Evolutionary conservation across 2,888 invertebrate genomes (phyloP).

Genomic region (Cryptophagus acutangulus): DNA sequence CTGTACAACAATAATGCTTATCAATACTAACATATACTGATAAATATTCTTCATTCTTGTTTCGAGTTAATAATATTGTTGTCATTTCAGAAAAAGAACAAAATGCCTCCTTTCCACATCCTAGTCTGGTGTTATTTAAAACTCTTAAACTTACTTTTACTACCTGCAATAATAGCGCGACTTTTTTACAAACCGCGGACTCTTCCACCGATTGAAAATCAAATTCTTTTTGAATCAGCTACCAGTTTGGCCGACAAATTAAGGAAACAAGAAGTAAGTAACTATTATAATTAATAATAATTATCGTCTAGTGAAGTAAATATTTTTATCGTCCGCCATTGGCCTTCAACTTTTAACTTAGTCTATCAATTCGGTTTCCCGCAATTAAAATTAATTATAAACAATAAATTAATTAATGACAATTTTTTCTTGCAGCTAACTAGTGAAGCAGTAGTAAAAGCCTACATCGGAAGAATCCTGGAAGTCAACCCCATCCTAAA

Average conservation of each 20-base stretch:
- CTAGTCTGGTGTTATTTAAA: background rate
- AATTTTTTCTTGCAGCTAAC: conserved; percentile 54
- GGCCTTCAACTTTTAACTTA: background rate
- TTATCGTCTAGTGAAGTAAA: too few relatives aligned
- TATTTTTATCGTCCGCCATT: too few relatives aligned
- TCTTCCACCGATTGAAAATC: conserved; percentile 60
- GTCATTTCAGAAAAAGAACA: too few relatives aligned
- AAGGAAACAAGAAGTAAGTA: conserved; percentile 61
- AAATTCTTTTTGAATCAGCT: conserved; percentile 65
- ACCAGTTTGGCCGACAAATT: conserved; percentile 66
- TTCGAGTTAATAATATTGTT: too few relatives aligned
- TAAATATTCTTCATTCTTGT: too few relatives aligned
- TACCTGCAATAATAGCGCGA: too few relatives aligned
- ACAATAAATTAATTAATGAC: conserved; percentile 1
- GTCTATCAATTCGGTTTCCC: background rate
- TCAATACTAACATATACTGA: too few relatives aligned
- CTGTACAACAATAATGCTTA: too few relatives aligned
- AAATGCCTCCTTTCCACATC: background rate
- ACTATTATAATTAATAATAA: background rate
- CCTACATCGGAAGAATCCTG: conserved; percentile 70
- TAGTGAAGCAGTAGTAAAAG: conserved; percentile 64
- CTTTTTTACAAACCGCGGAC: background rate
- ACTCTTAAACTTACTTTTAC: background rate
- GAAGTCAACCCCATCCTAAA: conserved; percentile 76
- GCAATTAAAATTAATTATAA: background rate